Base-by-base conservation (phyloP, 1,140 invertebrate species). In the Babylonia areolata region DNA sequence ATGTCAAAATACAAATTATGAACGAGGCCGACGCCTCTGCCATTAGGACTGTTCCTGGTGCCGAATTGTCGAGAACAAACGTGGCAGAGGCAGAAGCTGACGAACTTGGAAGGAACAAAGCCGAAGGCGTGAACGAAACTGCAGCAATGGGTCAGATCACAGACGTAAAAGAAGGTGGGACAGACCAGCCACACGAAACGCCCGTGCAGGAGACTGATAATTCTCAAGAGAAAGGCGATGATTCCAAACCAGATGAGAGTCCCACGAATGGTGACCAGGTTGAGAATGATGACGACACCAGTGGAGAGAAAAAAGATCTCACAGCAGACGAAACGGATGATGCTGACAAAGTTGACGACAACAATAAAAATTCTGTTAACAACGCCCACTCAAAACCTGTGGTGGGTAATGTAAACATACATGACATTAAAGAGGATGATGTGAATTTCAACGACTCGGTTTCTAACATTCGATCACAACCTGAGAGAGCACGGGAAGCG, bases 381-480 rank as follows among this genome's bases (percentile, higher is more conserved):
- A 23, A 37, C 6, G 17, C 40, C 37, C 5, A 2, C 33, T 33
- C 17, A 80, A 64, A 37, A n/a, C 58, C 46, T n/a, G n/a, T n/a
- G n/a, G 17, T 51, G 46, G 46, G 46, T 20, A 46, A 85, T 28
- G 73, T 20, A 23, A 35, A 40, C n/a, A 46, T 42, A 2, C 35
- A n/a, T 20, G n/a, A 84, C n/a, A 31, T 31, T 5, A 73, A 84
- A 73, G 40, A 71, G 39, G 82, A 71, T 33, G 39, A 69, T 3
- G 82, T 84, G 17, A 42, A 71, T 28, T 71, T 71, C 58, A 84
- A 71, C 69, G 81, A 84, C 31, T 84, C 81, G 9, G 82, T 73
- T 12, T 84, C 82, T 69, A 84, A 84, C 64, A n/a, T 84, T 37
- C 17, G n/a, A 46, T 71, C 82, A 3, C 64, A 84, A 20, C 69